These are phyloP conservation scores for Phalloptychus januarius DNA, from an alignment of 2,797 vertebrate species.

Conservation along the genomic window DNA sequence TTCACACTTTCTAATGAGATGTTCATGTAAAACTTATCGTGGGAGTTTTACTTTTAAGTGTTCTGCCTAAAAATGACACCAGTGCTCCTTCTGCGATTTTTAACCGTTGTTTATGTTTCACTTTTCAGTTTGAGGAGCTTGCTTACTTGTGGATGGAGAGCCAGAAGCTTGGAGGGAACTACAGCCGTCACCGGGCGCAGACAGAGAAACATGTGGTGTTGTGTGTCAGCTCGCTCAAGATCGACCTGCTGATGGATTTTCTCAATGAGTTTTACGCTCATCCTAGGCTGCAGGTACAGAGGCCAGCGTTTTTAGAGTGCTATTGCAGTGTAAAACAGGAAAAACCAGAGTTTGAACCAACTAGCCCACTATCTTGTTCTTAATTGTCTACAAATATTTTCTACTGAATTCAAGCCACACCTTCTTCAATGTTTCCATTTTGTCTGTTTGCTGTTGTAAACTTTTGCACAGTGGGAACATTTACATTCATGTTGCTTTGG, in stretches of 20 bases:
- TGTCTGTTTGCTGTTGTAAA: background rate
- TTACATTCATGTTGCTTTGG: background rate
- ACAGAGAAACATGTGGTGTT: constrained; percentile 88
- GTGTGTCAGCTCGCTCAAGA: constrained; percentile 88
- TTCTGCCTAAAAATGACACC: constrained; percentile 20
- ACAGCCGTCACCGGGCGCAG: constrained; percentile 87
- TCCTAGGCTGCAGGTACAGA: constrained; percentile 82
- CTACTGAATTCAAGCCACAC: background rate
- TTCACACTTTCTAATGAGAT: constrained; percentile 16
- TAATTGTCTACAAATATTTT: background rate
- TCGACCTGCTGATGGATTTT: constrained; percentile 88
- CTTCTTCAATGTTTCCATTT: too few species aligned
- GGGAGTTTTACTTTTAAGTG: constrained; percentile 2
- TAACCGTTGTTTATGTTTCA: background rate
- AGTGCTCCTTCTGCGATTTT: background rate
- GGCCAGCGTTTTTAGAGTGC: background rate
- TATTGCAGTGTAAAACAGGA: background rate
- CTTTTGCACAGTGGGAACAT: background rate
- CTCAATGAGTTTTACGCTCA: constrained; percentile 89
- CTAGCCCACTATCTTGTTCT: background rate
- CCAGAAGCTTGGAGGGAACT: constrained; percentile 87
- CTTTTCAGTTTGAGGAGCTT: constrained; percentile 84
- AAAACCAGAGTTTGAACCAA: background rate
- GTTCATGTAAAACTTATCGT: constrained; percentile 24
- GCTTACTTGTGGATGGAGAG: constrained; percentile 88